phyloP scores from a whole-genome alignment of 2,888 invertebrate genomes.

The Erebia epiphron region DNA sequence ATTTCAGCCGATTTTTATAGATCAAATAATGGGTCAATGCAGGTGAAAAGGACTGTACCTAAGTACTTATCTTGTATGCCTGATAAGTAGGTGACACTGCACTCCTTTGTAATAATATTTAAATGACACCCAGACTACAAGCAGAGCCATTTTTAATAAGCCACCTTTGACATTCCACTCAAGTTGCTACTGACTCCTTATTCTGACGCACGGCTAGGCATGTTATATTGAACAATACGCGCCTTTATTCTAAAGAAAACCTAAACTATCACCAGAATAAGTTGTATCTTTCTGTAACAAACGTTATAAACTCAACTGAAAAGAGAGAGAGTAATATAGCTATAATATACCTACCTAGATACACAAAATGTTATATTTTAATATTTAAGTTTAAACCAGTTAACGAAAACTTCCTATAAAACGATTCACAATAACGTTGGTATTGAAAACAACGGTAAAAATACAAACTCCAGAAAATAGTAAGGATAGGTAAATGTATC shows the following conservation, averaged over 20 bases:
- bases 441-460: conserved; percentile 20
- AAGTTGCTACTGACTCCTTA: too few relatives aligned
- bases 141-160: neutral
- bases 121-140: neutral
- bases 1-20: too few relatives aligned
- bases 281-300: too few relatives aligned
- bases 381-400: too few relatives aligned
- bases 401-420: conserved; percentile 7
- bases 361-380: neutral
- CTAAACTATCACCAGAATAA: too few relatives aligned
- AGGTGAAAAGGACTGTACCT: neutral
- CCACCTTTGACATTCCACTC: neutral
- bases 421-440: conserved; percentile 7
- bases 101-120: neutral
- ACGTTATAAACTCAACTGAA: too few relatives aligned
- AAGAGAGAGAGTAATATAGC: too few relatives aligned
- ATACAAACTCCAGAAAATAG: conserved; percentile 10
- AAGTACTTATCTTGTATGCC: too few relatives aligned
- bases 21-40: neutral
- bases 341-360: too few relatives aligned
- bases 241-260: too few relatives aligned
- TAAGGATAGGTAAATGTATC: conserved; percentile 16
- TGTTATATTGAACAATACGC: too few relatives aligned
- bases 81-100: neutral
- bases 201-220: neutral